Percentiles rank a stretch among this genome's conserved stretches.
Conservation (phyloP, 2,888 invertebrate genomes). For the Platycnemis pennipes region DNA sequence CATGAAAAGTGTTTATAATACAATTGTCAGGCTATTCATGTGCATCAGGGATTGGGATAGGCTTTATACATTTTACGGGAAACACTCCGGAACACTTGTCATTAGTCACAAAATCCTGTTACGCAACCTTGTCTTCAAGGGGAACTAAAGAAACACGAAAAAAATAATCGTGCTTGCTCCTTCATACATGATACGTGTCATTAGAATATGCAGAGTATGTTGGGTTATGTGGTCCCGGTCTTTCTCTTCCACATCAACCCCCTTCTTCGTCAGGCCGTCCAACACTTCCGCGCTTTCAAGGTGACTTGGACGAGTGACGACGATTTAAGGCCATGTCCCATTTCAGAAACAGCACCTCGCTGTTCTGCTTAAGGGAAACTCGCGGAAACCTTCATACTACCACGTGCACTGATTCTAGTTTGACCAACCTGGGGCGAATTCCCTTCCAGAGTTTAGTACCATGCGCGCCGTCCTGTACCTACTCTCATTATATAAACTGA, state of each 20-base stretch:
- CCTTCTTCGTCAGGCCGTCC: background rate
- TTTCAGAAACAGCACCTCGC: background rate
- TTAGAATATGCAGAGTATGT: too few species aligned
- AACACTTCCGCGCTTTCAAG: constrained; percentile 12
- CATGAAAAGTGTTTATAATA: background rate
- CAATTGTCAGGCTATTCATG: too few species aligned
- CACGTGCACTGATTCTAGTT: background rate
- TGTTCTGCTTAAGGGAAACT: background rate
- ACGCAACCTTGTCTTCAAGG: too few species aligned
- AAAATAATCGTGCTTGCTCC: too few species aligned
- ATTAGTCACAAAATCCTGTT: too few species aligned
- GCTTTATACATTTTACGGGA: too few species aligned
- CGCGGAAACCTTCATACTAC: background rate
- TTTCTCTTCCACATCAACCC: background rate
- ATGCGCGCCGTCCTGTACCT: background rate
- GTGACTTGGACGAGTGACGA: background rate
- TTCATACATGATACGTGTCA: too few species aligned
- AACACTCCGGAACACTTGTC: too few species aligned
- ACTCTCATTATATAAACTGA: background rate
- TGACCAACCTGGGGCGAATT: background rate
- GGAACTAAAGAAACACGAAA: too few species aligned
- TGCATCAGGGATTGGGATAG: too few species aligned
- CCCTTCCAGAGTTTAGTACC: background rate
- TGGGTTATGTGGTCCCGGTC: too few species aligned
- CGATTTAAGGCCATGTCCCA: background rate